Percentiles rank a stretch among this genome's conserved stretches.
Evolutionary conservation across 2,797 vertebrate species (phyloP).

Genomic region (Anniella stebbinsi): DNA sequence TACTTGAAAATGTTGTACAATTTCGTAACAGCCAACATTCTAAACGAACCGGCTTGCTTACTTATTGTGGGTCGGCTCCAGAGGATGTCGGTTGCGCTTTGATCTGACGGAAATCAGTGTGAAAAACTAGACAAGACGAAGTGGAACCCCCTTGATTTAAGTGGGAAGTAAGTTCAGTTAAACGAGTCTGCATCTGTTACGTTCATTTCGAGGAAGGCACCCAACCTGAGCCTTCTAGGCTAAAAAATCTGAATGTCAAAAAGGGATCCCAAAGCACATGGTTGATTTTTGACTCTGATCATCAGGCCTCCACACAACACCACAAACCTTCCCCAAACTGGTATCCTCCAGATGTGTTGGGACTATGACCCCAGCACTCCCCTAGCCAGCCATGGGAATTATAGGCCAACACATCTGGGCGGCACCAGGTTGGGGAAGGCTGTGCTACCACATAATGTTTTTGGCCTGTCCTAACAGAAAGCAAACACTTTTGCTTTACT

Average conservation of each 20-base stretch:
- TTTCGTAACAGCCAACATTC: not conserved
- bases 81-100: not conserved
- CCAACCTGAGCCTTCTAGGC: not conserved
- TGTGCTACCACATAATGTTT: not conserved
- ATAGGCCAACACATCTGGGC: no score
- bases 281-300: not conserved
- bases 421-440: no score
- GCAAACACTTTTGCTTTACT: not conserved
- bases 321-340: no score
- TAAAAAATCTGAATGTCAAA: not conserved
- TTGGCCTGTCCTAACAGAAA: not conserved
- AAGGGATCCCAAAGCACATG: not conserved
- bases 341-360: no score
- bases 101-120: not conserved
- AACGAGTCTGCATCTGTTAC: not conserved
- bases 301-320: not conserved
- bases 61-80: not conserved
- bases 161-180: not conserved
- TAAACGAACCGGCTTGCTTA: not conserved
- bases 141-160: not conserved
- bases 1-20: not conserved
- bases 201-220: not conserved
- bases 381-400: no score
- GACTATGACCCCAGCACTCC: not conserved
- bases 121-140: not conserved